These are phyloP conservation scores for Philypnodon macrostomus DNA, from an alignment of 2,797 vertebrate genomes.

Conservation along the genomic window DNA sequence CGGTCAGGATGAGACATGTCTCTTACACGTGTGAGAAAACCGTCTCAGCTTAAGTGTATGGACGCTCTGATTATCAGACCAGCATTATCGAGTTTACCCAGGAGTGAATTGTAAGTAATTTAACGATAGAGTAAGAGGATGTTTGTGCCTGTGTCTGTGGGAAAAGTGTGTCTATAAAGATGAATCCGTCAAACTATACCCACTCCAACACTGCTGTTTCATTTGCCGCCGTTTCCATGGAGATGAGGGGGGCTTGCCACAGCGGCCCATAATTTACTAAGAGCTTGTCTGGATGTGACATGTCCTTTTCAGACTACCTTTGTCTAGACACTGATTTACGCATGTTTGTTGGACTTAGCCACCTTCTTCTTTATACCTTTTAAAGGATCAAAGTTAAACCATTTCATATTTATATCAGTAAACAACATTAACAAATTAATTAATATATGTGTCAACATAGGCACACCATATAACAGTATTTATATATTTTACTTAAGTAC, in stretches of 20 bases:
- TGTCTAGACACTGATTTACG: conserved; percentile 72
- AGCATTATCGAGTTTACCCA: conserved; percentile 39
- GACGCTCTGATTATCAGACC: conserved; percentile 51
- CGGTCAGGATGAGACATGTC: conserved; percentile 64
- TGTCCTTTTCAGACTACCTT: conserved; percentile 68
- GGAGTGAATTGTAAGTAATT: conserved; percentile 44
- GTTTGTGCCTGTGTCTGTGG: conserved; percentile 34
- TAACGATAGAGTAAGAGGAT: conserved; percentile 30
- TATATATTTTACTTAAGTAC: too few relatives aligned
- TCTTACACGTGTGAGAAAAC: conserved; percentile 65
- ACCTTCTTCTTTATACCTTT: conserved; percentile 29
- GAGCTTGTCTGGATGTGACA: conserved; percentile 72
- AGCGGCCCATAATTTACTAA: conserved; percentile 68
- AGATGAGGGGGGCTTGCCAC: conserved; percentile 59
- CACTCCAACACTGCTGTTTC: conserved; percentile 44
- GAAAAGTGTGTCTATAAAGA: conserved; percentile 57
- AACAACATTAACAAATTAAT: too few relatives aligned
- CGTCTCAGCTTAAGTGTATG: conserved; percentile 19
- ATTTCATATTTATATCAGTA: background rate
- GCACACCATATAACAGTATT: too few relatives aligned
- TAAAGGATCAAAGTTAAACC: conserved; percentile 10
- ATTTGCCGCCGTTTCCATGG: conserved; percentile 68
- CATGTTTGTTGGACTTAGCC: conserved; percentile 57
- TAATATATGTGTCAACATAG: too few relatives aligned
- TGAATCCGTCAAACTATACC: conserved; percentile 47